phyloP scores from a whole-genome alignment of 2,113 vertebrate genomes.

The Pedionomus torquatus region DNA sequence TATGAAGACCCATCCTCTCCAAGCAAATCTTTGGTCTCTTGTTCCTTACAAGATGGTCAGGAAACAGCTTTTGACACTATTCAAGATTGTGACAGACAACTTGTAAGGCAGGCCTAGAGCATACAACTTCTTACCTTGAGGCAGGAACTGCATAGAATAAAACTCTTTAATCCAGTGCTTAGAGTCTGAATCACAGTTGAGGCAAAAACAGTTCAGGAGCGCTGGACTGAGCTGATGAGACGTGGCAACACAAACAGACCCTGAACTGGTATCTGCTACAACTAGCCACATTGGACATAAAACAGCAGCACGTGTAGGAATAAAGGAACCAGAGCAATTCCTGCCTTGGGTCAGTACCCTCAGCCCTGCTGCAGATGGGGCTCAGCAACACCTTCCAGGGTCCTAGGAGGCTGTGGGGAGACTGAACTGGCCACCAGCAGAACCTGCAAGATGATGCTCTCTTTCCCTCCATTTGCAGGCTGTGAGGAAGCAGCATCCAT shows the following conservation, averaged over 20 bases:
- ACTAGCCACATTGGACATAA: not conserved
- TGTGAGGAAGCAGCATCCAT: not conserved
- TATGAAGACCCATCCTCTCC: not conserved
- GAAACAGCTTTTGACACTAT: not conserved
- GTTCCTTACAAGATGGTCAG: not conserved
- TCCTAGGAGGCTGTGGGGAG: not conserved
- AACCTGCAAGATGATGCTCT: not conserved
- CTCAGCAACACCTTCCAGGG: not conserved
- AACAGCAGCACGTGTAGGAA: fast-evolving
- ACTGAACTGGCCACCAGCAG: not conserved
- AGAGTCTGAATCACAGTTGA: not conserved
- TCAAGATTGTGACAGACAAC: not conserved
- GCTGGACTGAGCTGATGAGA: not conserved
- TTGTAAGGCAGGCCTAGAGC: not conserved
- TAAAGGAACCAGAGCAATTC: not conserved
- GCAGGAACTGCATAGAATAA: not conserved
- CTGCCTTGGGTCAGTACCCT: not conserved
- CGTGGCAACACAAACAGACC: not conserved
- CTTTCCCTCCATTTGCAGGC: not conserved
- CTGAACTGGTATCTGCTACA: not conserved
- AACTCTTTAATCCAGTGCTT: not conserved
- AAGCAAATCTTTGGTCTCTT: not conserved
- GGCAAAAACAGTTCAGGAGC: not conserved
- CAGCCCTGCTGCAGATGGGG: not conserved
- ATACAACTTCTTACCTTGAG: not conserved